Base-by-base conservation (phyloP, 2,888 invertebrate species). In the Epicampocera succincta region DNA sequence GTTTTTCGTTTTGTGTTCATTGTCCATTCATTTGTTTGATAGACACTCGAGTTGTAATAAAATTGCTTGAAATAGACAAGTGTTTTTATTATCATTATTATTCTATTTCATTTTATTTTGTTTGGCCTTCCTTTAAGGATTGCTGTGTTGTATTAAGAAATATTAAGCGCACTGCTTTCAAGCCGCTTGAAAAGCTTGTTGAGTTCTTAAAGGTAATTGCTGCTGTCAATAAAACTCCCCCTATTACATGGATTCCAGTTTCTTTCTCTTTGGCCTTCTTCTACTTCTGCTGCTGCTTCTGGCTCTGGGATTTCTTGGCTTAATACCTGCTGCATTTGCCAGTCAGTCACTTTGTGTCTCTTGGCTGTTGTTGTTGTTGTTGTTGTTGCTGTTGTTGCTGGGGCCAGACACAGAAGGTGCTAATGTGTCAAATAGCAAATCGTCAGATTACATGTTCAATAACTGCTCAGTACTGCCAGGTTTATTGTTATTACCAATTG, bases 181-280 rank as follows among this genome's bases (percentile, higher is more conserved):
- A 52, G 25, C 21, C 42, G n/a, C 29, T 74, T 73, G 76, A 73
- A 74, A 81, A 77, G 48, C 80, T 68, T 68, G 76, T 66, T 81
- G 80, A 76, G 71, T 78, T 71, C 71, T 69, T 56, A 63, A 33
- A 56, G 84, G 84, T 88, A 88, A 88, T 88, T 89, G 88, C 88
- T 89, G 88, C 88, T 88, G 88, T 89, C 88, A 89, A 88, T 88
- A 89, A 88, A 89, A 88, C 88, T 88, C 88, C 89, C 89, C 87
- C 89, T 80, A 80, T 76, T 83, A 74, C 82, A 84, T 84, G 83
- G 60, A 12, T 52, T 33, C 33, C 33, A 8, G 33, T 33, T 33
- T 3, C 9, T 33, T 5, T 9, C 9, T 33, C 8, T 71, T 44
- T 60, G 0, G 13, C 4, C 38, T 33, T 44, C 25, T 25, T 25